A percentile compares a stretch with the other conserved stretches of the same genome.
Evolutionary conservation across 2,888 invertebrate genomes (phyloP).

Genomic region (Drosophila engyochracea): DNA sequence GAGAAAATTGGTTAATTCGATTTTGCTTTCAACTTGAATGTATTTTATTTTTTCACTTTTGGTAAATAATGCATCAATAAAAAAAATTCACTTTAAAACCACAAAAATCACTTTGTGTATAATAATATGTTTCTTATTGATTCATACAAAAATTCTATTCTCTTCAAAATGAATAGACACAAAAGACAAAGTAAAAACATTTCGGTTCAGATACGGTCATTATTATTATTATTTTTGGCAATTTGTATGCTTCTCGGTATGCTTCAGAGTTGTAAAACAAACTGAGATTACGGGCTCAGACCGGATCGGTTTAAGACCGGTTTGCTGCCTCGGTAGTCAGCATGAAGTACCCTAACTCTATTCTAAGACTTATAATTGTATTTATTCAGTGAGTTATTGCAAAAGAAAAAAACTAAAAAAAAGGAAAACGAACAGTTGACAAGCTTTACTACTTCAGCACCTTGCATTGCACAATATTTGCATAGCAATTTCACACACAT

Average conservation of each 20-base stretch:
- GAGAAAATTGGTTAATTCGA: neutral
- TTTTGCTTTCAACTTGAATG: neutral
- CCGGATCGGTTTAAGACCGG: neutral
- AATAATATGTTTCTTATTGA: neutral
- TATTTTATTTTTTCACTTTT: neutral
- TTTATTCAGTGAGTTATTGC: neutral
- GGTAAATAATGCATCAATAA: neutral
- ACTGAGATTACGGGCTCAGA: neutral
- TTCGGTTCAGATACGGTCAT: neutral
- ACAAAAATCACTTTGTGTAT: neutral
- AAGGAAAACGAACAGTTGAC: slow-evolving; percentile 19
- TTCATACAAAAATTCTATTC: neutral
- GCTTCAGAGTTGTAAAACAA: neutral
- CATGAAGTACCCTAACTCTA: neutral
- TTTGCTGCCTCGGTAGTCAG: neutral
- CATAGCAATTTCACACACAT: slow-evolving; percentile 35
- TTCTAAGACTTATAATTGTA: neutral
- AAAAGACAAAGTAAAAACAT: neutral
- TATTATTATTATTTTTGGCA: neutral
- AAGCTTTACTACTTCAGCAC: slow-evolving; percentile 3
- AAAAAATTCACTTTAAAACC: neutral
- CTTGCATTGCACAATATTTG: slow-evolving; percentile 15
- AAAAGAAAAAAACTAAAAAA: neutral
- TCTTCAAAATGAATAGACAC: neutral
- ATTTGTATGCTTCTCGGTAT: neutral